Percentiles rank a stretch among this genome's conserved stretches.
Evolutionary conservation across 2,888 invertebrate genomes (phyloP).

Genomic region (Mesoligia furuncula): DNA sequence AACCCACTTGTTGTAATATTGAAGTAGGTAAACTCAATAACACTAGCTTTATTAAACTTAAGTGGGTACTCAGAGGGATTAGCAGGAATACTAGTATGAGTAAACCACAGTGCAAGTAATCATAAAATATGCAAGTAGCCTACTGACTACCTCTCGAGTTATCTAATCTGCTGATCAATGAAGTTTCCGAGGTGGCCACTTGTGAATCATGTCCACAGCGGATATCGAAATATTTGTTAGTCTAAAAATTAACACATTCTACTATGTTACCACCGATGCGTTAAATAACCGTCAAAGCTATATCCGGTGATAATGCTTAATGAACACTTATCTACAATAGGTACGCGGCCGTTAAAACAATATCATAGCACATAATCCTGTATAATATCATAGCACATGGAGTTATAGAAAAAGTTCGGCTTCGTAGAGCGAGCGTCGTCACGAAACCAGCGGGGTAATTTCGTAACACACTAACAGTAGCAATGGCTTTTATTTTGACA

Average conservation of each 20-base stretch:
- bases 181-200: slow-evolving; percentile 23
- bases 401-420: not conserved
- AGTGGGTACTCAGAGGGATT: slow-evolving; percentile 23
- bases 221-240: slow-evolving; percentile 34
- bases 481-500: no score
- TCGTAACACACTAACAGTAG: no score
- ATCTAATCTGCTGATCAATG: slow-evolving; percentile 27
- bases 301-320: slow-evolving; percentile 37
- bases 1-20: not conserved
- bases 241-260: slow-evolving; percentile 33
- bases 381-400: no score
- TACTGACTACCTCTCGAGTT: slow-evolving; percentile 10
- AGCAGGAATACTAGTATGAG: slow-evolving; percentile 8
- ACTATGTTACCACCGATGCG: slow-evolving; percentile 21
- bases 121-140: not conserved
- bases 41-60: slow-evolving; percentile 19
- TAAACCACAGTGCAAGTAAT: slow-evolving; percentile 27
- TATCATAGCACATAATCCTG: no score
- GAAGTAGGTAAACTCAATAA: not conserved
- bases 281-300: slow-evolving; percentile 6
- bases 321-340: no score
- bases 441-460: not conserved
- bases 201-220: slow-evolving; percentile 3
- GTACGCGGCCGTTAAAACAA: no score
- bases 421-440: no score